A percentile compares a stretch with the other conserved stretches of the same genome.
Conservation (phyloP, 2,113 vertebrate genomes). For the Empidonax traillii region DNA sequence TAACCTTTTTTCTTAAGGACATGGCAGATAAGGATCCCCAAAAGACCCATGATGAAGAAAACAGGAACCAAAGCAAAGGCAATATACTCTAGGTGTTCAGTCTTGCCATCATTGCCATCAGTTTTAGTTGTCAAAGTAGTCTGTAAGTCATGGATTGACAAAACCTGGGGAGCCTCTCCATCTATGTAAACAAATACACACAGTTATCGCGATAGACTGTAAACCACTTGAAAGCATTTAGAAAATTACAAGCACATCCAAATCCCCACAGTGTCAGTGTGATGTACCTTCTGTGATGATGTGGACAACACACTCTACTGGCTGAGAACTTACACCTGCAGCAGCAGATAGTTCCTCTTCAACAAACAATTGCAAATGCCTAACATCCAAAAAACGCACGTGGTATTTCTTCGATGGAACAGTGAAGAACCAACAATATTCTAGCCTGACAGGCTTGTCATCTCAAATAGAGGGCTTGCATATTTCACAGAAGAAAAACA, state of each 20-base stretch:
- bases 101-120: neutral
- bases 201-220: neutral
- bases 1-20: slow-evolving; percentile 93
- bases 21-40: slow-evolving; percentile 92
- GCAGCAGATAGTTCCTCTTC: neutral
- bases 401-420: neutral
- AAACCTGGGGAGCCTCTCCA: neutral
- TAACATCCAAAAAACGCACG: neutral
- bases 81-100: slow-evolving; percentile 73
- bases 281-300: neutral
- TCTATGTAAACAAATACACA: slow-evolving; percentile 29
- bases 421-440: neutral
- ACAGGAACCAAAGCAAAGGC: slow-evolving; percentile 85
- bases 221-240: neutral
- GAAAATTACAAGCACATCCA: neutral
- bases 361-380: neutral
- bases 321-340: neutral
- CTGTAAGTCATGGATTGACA: slow-evolving; percentile 2
- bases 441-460: neutral
- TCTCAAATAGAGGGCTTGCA: neutral
- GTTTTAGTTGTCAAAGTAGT: neutral
- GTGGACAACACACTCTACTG: neutral
- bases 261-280: neutral
- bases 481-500: neutral
- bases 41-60: slow-evolving; percentile 91